Base-by-base conservation (phyloP, 2,797 vertebrate genomes). In the Sebastes taczanowskii region DNA sequence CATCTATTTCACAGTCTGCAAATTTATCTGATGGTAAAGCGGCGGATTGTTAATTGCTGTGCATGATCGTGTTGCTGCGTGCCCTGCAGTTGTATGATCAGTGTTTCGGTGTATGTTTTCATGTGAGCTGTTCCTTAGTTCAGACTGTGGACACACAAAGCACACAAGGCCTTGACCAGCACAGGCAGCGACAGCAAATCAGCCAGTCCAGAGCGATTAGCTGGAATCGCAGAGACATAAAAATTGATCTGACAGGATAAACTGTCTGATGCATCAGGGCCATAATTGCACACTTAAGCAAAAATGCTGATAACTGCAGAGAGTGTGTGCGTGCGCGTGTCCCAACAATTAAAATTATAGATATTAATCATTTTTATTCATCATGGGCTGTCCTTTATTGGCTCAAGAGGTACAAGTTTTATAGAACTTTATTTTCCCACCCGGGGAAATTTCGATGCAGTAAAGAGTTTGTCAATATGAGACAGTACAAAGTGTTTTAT, bases 1-100 rank as follows among this genome's bases (percentile, higher is more conserved):
- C 56, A 82, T 84, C 23, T 29, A 23, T 56, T 67, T 73, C 34
- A 66, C 71, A 82, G 71, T 70, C 46, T 14, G 70, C 16, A 80
- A 68, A 83, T 87, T 71, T 81, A 87, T 87, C 86, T 77, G 81
- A 78, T 83, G 77, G 25, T 63, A 9, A 64, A 68, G 52, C n/a
- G 2, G 63, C n/a, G 34, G 64, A 67, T 76, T 71, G 2, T 77
- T 67, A 80, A 74, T 88, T 58, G 34, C 14, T 58, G n/a, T 23
- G 27, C 20, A 13, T 4, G 52, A 8, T 29, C 11, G n/a, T 23
- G 42, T n/a, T 52, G 49, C 18, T 14, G 52, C 25, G 1, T 14
- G 18, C 52, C 46, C 10, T 20, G 81, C 66, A 10, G 35, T 75
- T 5, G 38, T 66, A 34, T 27, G 63, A 63, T 78, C 38, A 22